Evolutionary conservation across 1,140 invertebrate species (phyloP), one percentile per base, ranked within the genome.

Genomic region (Melanaphis sacchari): DNA sequence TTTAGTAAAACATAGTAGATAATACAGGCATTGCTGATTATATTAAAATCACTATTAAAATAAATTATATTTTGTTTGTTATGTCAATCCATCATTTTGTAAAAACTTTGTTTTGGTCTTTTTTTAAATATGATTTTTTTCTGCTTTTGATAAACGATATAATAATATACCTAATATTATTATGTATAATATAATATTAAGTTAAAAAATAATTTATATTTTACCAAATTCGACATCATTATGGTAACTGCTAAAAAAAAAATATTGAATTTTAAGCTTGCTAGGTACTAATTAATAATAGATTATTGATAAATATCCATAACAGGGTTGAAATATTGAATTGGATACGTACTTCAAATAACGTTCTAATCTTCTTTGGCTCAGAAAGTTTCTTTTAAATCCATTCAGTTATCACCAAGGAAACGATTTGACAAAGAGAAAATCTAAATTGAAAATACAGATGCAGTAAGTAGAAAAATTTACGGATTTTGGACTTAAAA

Each of bases 361-460:
- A 36, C 21, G 59, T 76, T 76, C 59, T 76, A 76, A 76, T 76
- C 59, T 59, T n/a, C 59, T 76, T 76, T 76, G 59, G 15, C 0
- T 76, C 5, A n/a, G 15, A n/a, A n/a, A 18, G 15, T 76, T 76
- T 76, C 31, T 76, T 76, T 31, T n/a, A 76, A n/a, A 76, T 76
- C 59, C 31, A 76, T 76, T 76, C 15, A 76, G 31, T 76, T 76
- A 76, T 76, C 59, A 18, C 59, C 15, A 18, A 66, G n/a, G 15
- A 76, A 36, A 76, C 31, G 15, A 76, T 76, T 76, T 76, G 59
- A 76, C 59, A 76, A 76, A 36, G n/a, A 18, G 4, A 36, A 76
- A 76, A n/a, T 76, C 31, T 76, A 76, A 76, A 76, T 76, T 76
- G 59, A 76, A 76, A 76, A 76, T 76, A n/a, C 59, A 76, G 31